phyloP scores from a whole-genome alignment of 2,797 vertebrate genomes.

The Monodelphis domestica region DNA sequence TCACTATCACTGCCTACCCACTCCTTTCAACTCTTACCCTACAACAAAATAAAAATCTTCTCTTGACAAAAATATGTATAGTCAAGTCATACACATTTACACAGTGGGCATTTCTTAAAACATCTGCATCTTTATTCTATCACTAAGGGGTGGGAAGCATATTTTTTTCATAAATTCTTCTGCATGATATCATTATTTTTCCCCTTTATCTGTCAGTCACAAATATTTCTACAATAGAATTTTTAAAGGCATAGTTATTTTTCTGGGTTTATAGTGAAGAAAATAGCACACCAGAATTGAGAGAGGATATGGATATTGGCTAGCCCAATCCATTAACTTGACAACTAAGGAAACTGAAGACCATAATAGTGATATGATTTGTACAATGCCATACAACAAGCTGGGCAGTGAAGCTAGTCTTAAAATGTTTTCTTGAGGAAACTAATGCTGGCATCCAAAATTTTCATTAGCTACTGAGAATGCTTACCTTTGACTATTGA shows the following conservation, averaged over 20 bases:
- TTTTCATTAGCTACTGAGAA: background rate
- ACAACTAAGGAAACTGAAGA: background rate
- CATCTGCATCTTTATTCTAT: background rate
- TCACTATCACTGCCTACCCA: background rate
- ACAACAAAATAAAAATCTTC: background rate
- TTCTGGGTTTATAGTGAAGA: background rate
- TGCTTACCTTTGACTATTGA: background rate
- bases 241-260: background rate
- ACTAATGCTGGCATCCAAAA: background rate
- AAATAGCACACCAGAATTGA: background rate
- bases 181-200: background rate
- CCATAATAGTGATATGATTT: background rate
- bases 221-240: background rate
- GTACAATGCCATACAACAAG: background rate
- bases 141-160: background rate
- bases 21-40: background rate
- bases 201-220: background rate
- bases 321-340: background rate
- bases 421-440: background rate
- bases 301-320: background rate
- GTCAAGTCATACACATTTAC: background rate
- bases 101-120: background rate
- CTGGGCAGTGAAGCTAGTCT: background rate
- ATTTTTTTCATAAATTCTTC: background rate
- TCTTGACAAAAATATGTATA: background rate